Percentiles rank a stretch among this genome's conserved stretches.
Evolutionary conservation across 2,797 vertebrate genomes (phyloP).

Genomic region (Onychomys torridus): DNA sequence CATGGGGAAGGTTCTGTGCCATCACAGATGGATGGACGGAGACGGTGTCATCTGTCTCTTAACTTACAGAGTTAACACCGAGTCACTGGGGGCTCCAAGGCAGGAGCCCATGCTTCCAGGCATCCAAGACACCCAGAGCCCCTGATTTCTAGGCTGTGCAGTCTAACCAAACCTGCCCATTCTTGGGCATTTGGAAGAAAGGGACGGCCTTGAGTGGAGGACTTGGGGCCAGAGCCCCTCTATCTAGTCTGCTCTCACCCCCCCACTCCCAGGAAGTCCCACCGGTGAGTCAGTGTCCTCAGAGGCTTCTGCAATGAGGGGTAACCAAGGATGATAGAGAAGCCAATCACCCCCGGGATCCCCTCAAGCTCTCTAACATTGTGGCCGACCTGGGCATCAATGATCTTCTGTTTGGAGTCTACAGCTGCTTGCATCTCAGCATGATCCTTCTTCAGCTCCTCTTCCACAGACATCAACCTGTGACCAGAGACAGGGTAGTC

Average conservation of each 20-base stretch:
- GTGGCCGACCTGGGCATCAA: conserved; percentile 94
- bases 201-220: neutral
- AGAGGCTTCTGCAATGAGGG: neutral
- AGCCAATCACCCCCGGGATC: neutral
- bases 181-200: neutral
- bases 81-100: neutral
- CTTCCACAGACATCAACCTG: conserved; percentile 99
- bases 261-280: neutral
- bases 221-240: neutral
- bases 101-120: rapidly evolving
- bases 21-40: rapidly evolving
- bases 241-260: neutral
- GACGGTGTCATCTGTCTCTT: neutral
- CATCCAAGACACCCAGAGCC: too few relatives aligned
- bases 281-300: neutral
- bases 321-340: neutral
- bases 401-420: conserved; percentile 99
- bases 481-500: conserved; percentile 2
- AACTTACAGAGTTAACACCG: too few relatives aligned
- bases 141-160: neutral
- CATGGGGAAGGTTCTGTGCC: rapidly evolving
- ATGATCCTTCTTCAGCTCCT: conserved; percentile 98
- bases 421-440: conserved; percentile 98
- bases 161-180: neutral
- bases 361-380: neutral